A percentile compares a stretch with the other conserved stretches of the same genome.
phyloP scores from a whole-genome alignment of 2,113 vertebrate species.

The Halichoerus grypus region DNA sequence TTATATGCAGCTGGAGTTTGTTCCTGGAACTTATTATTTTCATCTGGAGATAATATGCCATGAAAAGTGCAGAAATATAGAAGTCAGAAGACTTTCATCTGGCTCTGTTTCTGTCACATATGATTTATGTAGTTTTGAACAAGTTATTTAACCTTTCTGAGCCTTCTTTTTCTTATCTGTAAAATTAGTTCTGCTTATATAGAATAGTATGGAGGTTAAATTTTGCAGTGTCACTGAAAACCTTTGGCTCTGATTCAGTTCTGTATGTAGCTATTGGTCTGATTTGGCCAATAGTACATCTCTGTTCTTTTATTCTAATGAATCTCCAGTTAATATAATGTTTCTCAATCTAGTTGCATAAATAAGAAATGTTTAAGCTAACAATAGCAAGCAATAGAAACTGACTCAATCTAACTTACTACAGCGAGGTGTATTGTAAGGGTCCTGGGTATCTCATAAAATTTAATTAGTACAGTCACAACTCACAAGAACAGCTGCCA shows the following conservation, averaged over 20 bases:
- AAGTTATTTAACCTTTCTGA: not conserved
- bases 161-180: not conserved
- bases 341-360: not conserved
- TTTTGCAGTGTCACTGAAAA: not conserved
- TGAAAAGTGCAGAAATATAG: not conserved
- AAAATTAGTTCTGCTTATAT: not conserved
- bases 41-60: not conserved
- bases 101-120: not conserved
- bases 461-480: not conserved
- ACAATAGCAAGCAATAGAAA: slow-evolving; percentile 17
- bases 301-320: slow-evolving; percentile 1
- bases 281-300: not conserved
- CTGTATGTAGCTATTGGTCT: not conserved
- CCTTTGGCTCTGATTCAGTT: not conserved
- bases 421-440: not conserved
- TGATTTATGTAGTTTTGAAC: slow-evolving; percentile 5
- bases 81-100: not conserved
- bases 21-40: not conserved
- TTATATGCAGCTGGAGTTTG: not conserved
- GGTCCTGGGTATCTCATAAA: not conserved
- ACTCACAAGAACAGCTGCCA: not conserved
- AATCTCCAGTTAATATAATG: not conserved
- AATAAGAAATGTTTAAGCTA: not conserved
- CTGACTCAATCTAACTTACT: not conserved
- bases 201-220: not conserved